Base-by-base conservation (phyloP, 2,888 invertebrate genomes). In the Noctua comes region DNA sequence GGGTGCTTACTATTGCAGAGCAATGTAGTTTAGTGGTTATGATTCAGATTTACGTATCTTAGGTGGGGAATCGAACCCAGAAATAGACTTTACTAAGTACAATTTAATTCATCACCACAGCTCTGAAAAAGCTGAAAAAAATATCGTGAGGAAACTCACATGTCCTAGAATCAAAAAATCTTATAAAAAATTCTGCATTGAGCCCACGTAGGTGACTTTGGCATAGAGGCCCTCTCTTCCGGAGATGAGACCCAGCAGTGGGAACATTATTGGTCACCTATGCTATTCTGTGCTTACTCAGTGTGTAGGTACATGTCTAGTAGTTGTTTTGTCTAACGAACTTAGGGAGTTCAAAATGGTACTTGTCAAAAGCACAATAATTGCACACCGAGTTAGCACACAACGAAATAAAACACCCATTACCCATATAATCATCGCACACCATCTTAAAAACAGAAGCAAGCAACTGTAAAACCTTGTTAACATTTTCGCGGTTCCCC, bases 401-500 rank as follows among this genome's bases (percentile, higher is more conserved):
- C 62, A 21, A 21, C 31, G 21, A 21, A 36, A 36, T 10, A 36
- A 64, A 36, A 31, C 31, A 64, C 36, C 10, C 10, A 64, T 21
- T 31, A 31, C 62, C 18, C 31, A 21, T 10, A 62, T 36, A 62
- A 31, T 62, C 62, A 21, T 64, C 64, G 36, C 64, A 36, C 5
- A 64, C 64, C 18, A 36, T 64, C 64, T 64, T 36, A 10, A 36
- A 43, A 62, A 66, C 21, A 36, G 54, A 54, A 54, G 31, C 66
- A 68, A 73, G 16, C 31, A 8, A 46, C 36, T 68, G 48, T 54
- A 40, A 65, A 82, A 74, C 43, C 65, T 79, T 65, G 71, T 73
- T 73, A 83, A 82, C 70, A 57, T 65, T 82, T 82, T 87, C 77
- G 76, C 69, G 68, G 66, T 66, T 76, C 72, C 13, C 21, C n/a